Conservation (phyloP, 2,888 invertebrate genomes). For the Lumbricus terrestris region DNA sequence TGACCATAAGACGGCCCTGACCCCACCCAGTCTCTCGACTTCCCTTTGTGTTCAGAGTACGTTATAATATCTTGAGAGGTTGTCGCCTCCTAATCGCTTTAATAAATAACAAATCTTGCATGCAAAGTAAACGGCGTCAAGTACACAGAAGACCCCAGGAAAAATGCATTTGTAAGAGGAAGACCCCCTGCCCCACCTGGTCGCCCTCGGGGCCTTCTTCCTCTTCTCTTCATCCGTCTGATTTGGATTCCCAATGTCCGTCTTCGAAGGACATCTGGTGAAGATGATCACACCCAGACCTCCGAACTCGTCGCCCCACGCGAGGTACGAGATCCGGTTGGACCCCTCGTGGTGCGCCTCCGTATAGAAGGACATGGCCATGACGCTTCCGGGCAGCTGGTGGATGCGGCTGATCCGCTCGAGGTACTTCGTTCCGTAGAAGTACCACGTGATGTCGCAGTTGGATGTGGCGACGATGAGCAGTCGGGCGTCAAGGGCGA, state of each 20-base stretch:
- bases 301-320: slow-evolving; percentile 76
- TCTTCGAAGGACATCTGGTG: slow-evolving; percentile 27
- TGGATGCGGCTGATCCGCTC: slow-evolving; percentile 62
- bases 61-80: too few relatives aligned
- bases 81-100: too few relatives aligned
- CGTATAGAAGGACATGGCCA: slow-evolving; percentile 26
- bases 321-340: slow-evolving; percentile 52
- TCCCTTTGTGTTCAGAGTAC: too few relatives aligned
- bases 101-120: too few relatives aligned
- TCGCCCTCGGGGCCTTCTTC: neutral
- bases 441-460: slow-evolving; percentile 68
- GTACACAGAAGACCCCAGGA: too few relatives aligned
- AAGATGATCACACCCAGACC: slow-evolving; percentile 34
- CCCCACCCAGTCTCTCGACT: too few relatives aligned
- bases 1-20: too few relatives aligned
- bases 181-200: neutral
- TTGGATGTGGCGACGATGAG: slow-evolving; percentile 77
- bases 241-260: slow-evolving; percentile 27
- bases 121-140: too few relatives aligned
- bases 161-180: too few relatives aligned
- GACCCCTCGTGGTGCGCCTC: slow-evolving; percentile 12
- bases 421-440: slow-evolving; percentile 69
- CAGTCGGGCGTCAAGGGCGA: slow-evolving; percentile 75
- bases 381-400: slow-evolving; percentile 24
- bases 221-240: slow-evolving; percentile 25